phyloP scores from a whole-genome alignment of 1,140 invertebrate species.

The Drosophila ogumai region DNA sequence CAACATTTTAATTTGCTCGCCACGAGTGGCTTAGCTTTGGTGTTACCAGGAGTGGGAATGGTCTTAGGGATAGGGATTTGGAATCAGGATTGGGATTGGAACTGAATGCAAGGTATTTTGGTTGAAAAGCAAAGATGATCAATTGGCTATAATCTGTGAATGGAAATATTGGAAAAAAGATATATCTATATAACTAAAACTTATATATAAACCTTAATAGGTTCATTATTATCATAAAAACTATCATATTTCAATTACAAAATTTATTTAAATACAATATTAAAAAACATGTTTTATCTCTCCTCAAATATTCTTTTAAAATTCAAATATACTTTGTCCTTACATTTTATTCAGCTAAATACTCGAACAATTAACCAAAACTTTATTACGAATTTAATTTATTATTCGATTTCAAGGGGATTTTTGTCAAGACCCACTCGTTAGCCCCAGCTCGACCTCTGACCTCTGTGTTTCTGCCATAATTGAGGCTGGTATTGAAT shows the following conservation, averaged over 20 bases:
- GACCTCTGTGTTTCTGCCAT: background rate
- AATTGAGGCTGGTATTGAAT: constrained; percentile 4
- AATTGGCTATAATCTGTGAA: constrained; percentile 1
- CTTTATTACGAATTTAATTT: background rate
- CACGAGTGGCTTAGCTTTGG: constrained; percentile 47
- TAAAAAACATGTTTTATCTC: too few relatives aligned
- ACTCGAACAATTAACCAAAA: too few relatives aligned
- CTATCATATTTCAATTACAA: too few relatives aligned
- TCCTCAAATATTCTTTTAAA: too few relatives aligned
- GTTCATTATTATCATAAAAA: too few relatives aligned
- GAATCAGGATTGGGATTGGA: background rate
- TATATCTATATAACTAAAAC: too few relatives aligned
- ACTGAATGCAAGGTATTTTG: background rate
- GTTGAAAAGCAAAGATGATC: background rate
- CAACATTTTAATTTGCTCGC: constrained; percentile 66
- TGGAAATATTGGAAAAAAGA: too few relatives aligned
- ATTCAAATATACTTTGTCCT: background rate
- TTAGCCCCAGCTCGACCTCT: background rate
- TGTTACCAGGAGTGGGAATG: constrained; percentile 14
- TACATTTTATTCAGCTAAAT: too few relatives aligned
- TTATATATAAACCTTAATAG: too few relatives aligned
- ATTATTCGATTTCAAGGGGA: constrained; percentile 11
- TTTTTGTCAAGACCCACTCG: background rate
- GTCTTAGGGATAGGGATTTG: background rate
- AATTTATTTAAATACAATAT: background rate